A percentile compares a stretch with the other conserved stretches of the same genome.
phyloP scores from a whole-genome alignment of 2,888 invertebrate genomes.

The Papilio gigon region DNA sequence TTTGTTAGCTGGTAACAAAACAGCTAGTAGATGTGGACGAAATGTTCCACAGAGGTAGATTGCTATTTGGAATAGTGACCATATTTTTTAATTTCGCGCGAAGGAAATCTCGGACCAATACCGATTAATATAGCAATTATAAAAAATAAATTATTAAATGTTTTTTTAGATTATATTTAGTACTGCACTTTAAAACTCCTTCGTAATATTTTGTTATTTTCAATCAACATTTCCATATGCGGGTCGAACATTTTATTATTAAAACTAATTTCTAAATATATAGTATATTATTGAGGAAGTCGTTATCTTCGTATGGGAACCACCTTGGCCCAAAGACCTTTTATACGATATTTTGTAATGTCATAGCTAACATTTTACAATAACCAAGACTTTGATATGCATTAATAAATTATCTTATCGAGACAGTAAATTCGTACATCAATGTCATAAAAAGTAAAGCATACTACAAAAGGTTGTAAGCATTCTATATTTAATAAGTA shows the following conservation, averaged over 20 bases:
- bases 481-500: too few relatives aligned
- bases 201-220: not conserved
- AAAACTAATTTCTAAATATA: not conserved
- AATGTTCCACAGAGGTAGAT: too few relatives aligned
- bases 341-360: not conserved
- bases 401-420: constrained; percentile 2
- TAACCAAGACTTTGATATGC: not conserved
- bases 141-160: not conserved
- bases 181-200: not conserved
- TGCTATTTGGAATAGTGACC: too few relatives aligned
- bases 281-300: not conserved
- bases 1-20: too few relatives aligned
- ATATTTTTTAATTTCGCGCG: too few relatives aligned
- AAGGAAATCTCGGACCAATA: too few relatives aligned
- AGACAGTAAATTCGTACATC: not conserved
- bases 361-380: not conserved
- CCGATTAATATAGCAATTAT: too few relatives aligned
- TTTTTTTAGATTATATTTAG: not conserved
- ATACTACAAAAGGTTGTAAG: not conserved
- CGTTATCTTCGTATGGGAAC: constrained; percentile 1
- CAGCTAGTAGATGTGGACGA: too few relatives aligned
- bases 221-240: not conserved
- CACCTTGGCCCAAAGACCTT: not conserved
- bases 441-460: not conserved
- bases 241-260: not conserved